phyloP scores from a whole-genome alignment of 2,113 vertebrate species.

The Bothrops jararaca region DNA sequence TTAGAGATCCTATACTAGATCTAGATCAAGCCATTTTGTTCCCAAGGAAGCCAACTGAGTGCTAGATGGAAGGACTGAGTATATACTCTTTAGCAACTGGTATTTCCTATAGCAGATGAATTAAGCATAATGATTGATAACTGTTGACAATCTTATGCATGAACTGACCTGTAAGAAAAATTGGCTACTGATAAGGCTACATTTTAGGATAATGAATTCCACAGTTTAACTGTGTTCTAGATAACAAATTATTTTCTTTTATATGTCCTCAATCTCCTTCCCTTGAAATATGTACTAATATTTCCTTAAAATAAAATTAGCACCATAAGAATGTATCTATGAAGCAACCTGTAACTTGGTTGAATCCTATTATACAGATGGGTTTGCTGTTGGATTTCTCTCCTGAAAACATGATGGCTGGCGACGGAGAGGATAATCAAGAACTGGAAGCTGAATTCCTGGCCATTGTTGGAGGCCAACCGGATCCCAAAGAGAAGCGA shows the following conservation, averaged over 20 bases:
- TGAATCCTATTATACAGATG: conserved; percentile 66
- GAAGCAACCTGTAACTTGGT: background rate
- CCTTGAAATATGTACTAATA: background rate
- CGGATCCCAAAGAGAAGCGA: conserved; percentile 67
- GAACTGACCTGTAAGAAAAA: background rate
- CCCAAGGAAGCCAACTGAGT: background rate
- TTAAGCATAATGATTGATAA: background rate
- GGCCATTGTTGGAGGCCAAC: conserved; percentile 76
- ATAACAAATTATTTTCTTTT: background rate
- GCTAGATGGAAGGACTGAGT: background rate
- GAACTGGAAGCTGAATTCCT: conserved; percentile 86
- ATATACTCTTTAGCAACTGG: background rate
- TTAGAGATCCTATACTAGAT: background rate
- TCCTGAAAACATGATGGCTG: conserved; percentile 70
- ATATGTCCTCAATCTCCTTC: background rate
- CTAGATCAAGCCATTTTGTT: background rate
- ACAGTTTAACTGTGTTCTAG: background rate
- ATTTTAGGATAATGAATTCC: background rate
- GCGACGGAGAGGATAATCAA: conserved; percentile 72
- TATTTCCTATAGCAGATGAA: background rate
- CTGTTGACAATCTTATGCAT: background rate
- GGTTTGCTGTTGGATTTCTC: conserved; percentile 82
- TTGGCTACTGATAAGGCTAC: background rate
- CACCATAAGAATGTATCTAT: background rate
- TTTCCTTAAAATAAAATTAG: background rate